phyloP scores from a whole-genome alignment of 2,113 vertebrate species.

The Gymnocephalus cernua region DNA sequence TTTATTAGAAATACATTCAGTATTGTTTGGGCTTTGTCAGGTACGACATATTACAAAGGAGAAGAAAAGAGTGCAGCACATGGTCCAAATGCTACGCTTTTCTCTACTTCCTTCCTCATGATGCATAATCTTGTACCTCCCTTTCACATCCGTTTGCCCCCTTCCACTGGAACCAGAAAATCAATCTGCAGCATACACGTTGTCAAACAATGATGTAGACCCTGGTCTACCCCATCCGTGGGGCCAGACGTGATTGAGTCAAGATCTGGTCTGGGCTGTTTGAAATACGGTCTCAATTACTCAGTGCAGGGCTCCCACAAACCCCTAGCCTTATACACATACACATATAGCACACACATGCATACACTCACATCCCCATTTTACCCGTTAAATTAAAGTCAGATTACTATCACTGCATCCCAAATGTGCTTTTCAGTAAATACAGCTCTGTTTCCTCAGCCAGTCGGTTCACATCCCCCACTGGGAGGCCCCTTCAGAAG shows the following conservation, averaged over 20 bases:
- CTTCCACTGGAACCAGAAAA: slow-evolving; percentile 62
- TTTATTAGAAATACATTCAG: not conserved
- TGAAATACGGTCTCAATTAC: slow-evolving; percentile 78
- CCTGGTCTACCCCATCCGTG: slow-evolving; percentile 58
- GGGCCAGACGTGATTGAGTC: slow-evolving; percentile 72
- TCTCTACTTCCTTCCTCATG: slow-evolving; percentile 46
- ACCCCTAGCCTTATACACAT: slow-evolving; percentile 45
- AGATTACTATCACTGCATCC: slow-evolving; percentile 75
- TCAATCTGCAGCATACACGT: slow-evolving; percentile 61
- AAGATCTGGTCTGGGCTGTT: slow-evolving; percentile 73
- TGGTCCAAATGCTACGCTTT: slow-evolving; percentile 56
- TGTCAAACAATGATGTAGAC: slow-evolving; percentile 73
- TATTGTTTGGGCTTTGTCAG: not conserved
- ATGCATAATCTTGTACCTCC: slow-evolving; percentile 46
- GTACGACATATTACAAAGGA: not conserved
- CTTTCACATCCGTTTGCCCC: slow-evolving; percentile 61
- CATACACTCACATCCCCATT: slow-evolving; percentile 60
- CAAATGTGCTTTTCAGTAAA: slow-evolving; percentile 70
- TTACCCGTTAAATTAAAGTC: slow-evolving; percentile 79
- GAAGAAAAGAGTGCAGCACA: slow-evolving; percentile 35
- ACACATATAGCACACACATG: slow-evolving; percentile 53
- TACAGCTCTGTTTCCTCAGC: slow-evolving; percentile 62
- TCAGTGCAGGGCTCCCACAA: slow-evolving; percentile 46
- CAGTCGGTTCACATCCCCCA: slow-evolving; percentile 55
- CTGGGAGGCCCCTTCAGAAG: slow-evolving; percentile 67